Base-by-base conservation (phyloP, 1,140 invertebrate genomes). In the Scaptomyza pallida region DNA sequence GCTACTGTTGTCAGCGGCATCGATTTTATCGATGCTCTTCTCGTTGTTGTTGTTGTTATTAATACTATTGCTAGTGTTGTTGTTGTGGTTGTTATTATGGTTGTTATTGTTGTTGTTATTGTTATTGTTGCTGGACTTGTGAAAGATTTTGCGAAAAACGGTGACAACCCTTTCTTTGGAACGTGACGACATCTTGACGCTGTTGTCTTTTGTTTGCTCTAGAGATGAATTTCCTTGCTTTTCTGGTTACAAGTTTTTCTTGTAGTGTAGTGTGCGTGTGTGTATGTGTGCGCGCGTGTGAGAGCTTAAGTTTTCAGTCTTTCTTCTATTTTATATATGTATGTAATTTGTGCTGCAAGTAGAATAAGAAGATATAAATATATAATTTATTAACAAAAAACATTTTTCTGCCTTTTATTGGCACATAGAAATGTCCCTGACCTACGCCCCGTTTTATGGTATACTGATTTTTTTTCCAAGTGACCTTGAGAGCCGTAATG, bases 81-180 rank as follows among this genome's bases (percentile, higher is more conserved):
- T 93, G 16, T 94, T 93, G 80, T 95, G 57, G 30, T 77, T 72
- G 10, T 76, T 61, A 9, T 82, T 73, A n/a, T 82, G 68, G n/a
- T n/a, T 23, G 8, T 79, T 67, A 10, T 78, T 64, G 15, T 78
- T 75, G 2, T 81, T 73, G 0, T 83, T 68, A 2, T 83, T 83
- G 19, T 95, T 78, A 94, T 94, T 6, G 94, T 94, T 21, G 94
- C 93, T 74, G 54, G 80, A 64, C 94, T 94, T 86, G 59, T 86
- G 81, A 89, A 96, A 96, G 57, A 96, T 92, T 91, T 95, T 96
- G 68, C 95, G 92, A 89, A 96, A 94, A 21, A 95, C 95, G 17
- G 95, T 94, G 4, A 95, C 94, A 30, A 96, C 94, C 90, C 94
- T 94, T 77, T 94, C 93, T 90, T 95, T 96, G 3, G 95, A 95